Evolutionary conservation across 2,113 vertebrate species (phyloP).

Genomic region (Callochromis pleurospilus): DNA sequence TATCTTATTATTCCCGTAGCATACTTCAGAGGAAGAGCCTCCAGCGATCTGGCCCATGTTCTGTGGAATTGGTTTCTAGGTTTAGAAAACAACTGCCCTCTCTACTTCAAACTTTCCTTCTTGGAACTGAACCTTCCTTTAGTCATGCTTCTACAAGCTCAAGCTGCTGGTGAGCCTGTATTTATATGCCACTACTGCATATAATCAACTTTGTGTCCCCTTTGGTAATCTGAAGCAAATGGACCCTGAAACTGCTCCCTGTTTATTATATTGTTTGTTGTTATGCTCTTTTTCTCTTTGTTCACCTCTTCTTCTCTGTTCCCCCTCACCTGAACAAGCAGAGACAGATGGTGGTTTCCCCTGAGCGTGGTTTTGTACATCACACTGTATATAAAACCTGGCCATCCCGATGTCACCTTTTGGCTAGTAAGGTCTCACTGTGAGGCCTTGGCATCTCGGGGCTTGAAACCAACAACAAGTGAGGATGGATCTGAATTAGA

Average conservation of each 20-base stretch:
- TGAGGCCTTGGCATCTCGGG: neutral
- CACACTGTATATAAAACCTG: neutral
- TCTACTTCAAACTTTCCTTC: neutral
- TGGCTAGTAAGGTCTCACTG: neutral
- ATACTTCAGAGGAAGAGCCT: neutral
- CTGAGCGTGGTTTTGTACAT: neutral
- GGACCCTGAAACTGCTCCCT: neutral
- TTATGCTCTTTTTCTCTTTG: neutral
- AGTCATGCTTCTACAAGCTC: neutral
- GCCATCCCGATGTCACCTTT: neutral
- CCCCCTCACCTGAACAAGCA: neutral
- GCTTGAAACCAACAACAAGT: neutral
- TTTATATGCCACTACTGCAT: neutral
- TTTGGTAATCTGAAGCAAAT: neutral
- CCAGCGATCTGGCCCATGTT: neutral
- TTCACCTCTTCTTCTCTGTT: neutral
- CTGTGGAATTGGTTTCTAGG: neutral
- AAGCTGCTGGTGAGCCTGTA: neutral
- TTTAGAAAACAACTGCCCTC: neutral
- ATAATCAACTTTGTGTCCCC: neutral
- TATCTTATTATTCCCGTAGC: neutral
- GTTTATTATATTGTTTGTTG: neutral
- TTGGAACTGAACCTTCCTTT: neutral
- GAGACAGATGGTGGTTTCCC: neutral
- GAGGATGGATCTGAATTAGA: neutral